A percentile compares a stretch with the other conserved stretches of the same genome.
phyloP scores from a whole-genome alignment of 2,797 vertebrate genomes.

The Cynopterus sphinx region DNA sequence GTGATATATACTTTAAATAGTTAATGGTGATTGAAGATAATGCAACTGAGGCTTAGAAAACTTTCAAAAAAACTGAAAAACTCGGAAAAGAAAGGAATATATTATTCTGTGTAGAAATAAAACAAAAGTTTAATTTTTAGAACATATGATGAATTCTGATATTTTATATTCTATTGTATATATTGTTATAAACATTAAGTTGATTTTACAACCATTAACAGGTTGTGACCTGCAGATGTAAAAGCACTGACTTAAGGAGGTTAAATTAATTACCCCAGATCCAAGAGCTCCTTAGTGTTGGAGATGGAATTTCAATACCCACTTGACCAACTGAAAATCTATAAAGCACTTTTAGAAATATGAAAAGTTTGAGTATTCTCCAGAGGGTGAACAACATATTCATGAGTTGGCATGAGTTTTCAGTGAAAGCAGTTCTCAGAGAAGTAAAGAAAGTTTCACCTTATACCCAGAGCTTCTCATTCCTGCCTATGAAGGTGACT shows the following conservation, averaged over 20 bases:
- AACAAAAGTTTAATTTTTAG: neutral
- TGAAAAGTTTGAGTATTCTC: neutral
- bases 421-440: neutral
- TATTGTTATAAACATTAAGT: neutral
- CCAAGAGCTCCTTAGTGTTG: neutral
- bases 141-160: neutral
- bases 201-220: neutral
- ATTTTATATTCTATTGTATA: neutral
- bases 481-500: neutral
- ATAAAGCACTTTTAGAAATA: neutral
- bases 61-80: neutral
- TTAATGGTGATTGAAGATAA: neutral
- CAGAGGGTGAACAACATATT: neutral
- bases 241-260: neutral
- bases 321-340: neutral
- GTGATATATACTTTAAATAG: neutral
- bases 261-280: conserved; percentile 9
- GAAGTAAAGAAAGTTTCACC: neutral
- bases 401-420: neutral
- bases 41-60: neutral
- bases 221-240: neutral
- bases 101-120: neutral
- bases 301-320: neutral
- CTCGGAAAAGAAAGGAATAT: neutral
- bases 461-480: neutral